Conservation (phyloP, 2,888 invertebrate species). For the Incurvaria masculella region DNA sequence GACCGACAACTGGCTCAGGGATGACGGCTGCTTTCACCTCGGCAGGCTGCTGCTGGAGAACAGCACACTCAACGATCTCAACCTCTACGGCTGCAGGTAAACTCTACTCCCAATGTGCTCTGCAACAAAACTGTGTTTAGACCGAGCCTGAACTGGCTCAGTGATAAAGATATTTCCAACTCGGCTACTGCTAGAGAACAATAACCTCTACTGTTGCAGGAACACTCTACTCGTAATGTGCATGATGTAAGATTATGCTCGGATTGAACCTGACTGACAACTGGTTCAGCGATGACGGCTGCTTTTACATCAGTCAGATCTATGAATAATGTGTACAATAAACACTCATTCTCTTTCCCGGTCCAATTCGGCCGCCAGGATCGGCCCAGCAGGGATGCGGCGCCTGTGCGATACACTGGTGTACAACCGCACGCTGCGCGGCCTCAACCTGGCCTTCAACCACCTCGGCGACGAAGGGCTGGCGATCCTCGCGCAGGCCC, state of each 20-base stretch:
- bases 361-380: too few species aligned
- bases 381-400: background rate
- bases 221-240: conserved; percentile 37
- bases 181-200: too few species aligned
- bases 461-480: background rate
- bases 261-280: conserved; percentile 31
- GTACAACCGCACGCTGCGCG: background rate
- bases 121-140: too few species aligned
- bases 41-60: conserved; percentile 31
- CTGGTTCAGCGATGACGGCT: conserved; percentile 32
- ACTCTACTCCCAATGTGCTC: too few species aligned
- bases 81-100: conserved; percentile 32
- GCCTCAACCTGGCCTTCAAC: background rate
- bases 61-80: conserved; percentile 25
- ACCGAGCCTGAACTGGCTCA: too few species aligned
- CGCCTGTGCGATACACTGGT: background rate
- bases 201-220: too few species aligned
- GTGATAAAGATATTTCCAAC: too few species aligned
- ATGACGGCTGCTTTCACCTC: conserved; percentile 36
- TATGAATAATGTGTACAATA: too few species aligned
- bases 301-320: conserved; percentile 38
- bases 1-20: conserved; percentile 32
- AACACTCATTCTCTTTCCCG: too few species aligned
- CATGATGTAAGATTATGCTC: conserved; percentile 29
- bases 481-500: background rate